Percentiles rank a stretch among this genome's conserved stretches.
Evolutionary conservation across 2,888 invertebrate genomes (phyloP).

Genomic region (Ochropleura plecta): DNA sequence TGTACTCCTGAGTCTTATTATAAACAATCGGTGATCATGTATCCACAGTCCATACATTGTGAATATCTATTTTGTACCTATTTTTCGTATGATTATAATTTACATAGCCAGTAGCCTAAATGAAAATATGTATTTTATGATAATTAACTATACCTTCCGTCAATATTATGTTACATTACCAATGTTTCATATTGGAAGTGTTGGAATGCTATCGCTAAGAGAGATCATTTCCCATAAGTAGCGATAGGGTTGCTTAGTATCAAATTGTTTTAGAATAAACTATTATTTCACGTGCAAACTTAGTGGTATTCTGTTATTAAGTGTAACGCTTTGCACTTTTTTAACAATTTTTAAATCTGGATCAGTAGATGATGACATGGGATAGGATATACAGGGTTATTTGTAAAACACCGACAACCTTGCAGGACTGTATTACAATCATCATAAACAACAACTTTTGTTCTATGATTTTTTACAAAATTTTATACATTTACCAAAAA

Average conservation of each 20-base stretch:
- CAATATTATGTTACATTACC: neutral
- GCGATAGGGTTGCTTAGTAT: neutral
- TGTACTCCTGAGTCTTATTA: neutral
- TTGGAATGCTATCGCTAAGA: neutral
- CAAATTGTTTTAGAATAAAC: neutral
- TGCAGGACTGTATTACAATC: too few relatives aligned
- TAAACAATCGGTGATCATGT: neutral
- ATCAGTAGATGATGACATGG: too few relatives aligned
- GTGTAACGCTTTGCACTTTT: neutral
- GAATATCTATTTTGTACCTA: neutral
- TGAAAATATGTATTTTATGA: neutral
- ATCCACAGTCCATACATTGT: neutral
- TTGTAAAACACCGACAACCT: too few relatives aligned
- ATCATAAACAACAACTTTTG: too few relatives aligned
- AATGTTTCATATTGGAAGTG: neutral
- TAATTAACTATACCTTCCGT: neutral
- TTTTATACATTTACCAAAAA: too few relatives aligned
- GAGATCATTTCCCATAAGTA: slow-evolving; percentile 1
- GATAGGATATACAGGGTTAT: too few relatives aligned
- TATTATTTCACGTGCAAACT: neutral
- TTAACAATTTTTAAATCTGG: too few relatives aligned
- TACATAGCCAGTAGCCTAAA: neutral
- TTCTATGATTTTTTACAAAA: too few relatives aligned
- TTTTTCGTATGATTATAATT: neutral
- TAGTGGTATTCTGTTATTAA: neutral